phyloP scores from a whole-genome alignment of 1,140 invertebrate species.

The Temnothorax longispinosus region DNA sequence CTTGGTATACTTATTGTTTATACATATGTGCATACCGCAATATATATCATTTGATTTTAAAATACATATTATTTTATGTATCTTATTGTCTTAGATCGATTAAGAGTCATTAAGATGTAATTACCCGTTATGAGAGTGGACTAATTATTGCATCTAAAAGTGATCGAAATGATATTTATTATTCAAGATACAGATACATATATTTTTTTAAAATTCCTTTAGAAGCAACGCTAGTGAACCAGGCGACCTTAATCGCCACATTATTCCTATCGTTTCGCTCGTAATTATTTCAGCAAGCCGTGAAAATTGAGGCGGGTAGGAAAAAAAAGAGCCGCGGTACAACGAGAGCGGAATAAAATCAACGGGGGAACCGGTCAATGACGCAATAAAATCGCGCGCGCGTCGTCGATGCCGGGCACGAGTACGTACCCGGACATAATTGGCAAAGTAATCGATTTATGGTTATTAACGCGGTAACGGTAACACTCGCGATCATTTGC shows the following conservation, averaged over 20 bases:
- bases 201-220: slow-evolving; percentile 3
- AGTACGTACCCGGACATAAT: slow-evolving; percentile 53
- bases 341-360: slow-evolving; percentile 18
- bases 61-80: not conserved
- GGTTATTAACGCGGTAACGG: slow-evolving; percentile 62
- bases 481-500: slow-evolving; percentile 50
- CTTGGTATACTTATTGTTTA: not conserved
- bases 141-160: not conserved
- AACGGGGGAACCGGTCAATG: slow-evolving; percentile 33
- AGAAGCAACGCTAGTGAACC: not conserved
- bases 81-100: not conserved
- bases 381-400: slow-evolving; percentile 38
- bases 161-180: slow-evolving; percentile 1
- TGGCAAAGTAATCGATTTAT: slow-evolving; percentile 70
- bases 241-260: slow-evolving; percentile 13
- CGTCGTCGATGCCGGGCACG: not conserved
- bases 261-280: slow-evolving; percentile 42
- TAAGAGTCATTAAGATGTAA: not conserved
- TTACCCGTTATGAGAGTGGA: not conserved
- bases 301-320: slow-evolving; percentile 4
- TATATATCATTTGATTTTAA: not conserved
- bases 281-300: slow-evolving; percentile 46
- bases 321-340: not conserved
- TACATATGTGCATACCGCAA: not conserved
- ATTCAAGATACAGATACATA: not conserved